These are phyloP conservation scores for Lepidurus arcticus DNA, from an alignment of 1,140 invertebrate genomes.

Conservation along the genomic window DNA sequence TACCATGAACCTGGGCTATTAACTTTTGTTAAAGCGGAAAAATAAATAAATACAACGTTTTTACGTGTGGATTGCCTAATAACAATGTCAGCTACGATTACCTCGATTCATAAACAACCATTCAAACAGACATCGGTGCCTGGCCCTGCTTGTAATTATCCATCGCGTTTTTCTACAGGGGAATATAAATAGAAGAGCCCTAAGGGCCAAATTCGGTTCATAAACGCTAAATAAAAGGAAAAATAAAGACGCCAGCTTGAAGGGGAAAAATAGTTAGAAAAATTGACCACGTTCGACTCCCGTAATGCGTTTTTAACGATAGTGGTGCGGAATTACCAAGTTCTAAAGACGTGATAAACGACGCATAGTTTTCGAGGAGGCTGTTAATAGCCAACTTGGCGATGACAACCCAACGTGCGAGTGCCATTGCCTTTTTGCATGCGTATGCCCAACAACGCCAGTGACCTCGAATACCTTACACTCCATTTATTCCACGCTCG, in stretches of 20 bases:
- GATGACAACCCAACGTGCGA: slow-evolving; percentile 13
- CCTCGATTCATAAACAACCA: neutral
- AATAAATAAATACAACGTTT: neutral
- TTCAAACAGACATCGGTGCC: neutral
- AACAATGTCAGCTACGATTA: slow-evolving; percentile 1
- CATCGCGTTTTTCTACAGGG: too few species aligned
- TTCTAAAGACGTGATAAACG: slow-evolving; percentile 15
- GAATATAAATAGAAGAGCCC: too few species aligned
- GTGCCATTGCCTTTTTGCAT: neutral
- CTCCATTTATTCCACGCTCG: too few species aligned
- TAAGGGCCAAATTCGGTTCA: too few species aligned
- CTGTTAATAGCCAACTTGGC: neutral
- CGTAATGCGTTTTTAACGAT: slow-evolving; percentile 16
- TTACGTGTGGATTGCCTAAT: neutral
- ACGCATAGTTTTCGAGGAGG: neutral
- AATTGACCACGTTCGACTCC: neutral
- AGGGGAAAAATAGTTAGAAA: neutral
- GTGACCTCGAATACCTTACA: too few species aligned
- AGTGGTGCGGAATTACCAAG: neutral
- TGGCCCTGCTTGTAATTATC: neutral
- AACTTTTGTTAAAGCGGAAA: neutral
- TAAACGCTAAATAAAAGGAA: too few species aligned
- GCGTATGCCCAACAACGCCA: too few species aligned
- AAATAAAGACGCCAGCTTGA: too few species aligned
- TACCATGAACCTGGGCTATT: neutral